These are phyloP conservation scores for Melipona beecheii DNA, from an alignment of 2,888 invertebrate genomes.

Conservation along the genomic window DNA sequence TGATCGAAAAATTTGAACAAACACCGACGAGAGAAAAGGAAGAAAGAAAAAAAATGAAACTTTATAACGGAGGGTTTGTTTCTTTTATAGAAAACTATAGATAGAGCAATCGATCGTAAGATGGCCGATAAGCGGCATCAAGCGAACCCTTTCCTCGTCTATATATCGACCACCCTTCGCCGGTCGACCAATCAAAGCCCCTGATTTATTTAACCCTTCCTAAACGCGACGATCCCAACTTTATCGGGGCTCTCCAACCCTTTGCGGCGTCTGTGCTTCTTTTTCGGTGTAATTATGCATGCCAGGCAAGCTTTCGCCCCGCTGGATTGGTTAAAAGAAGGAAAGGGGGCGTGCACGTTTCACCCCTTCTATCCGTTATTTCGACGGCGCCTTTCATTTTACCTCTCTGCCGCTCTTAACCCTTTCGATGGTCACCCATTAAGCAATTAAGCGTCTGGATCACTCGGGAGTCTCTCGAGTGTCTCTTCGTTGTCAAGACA, in stretches of 20 bases:
- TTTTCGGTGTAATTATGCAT: slow-evolving; percentile 77
- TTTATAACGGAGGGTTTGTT: background rate
- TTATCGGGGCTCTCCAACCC: slow-evolving; percentile 57
- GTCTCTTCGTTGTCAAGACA: no score
- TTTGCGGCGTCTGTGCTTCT: slow-evolving; percentile 74
- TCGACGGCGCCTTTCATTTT: slow-evolving; percentile 32
- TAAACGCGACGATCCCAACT: slow-evolving; percentile 44
- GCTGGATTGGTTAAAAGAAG: slow-evolving; percentile 74
- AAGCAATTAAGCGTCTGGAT: background rate
- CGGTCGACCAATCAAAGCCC: slow-evolving; percentile 75
- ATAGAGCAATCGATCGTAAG: slow-evolving; percentile 49
- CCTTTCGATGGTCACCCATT: slow-evolving; percentile 3
- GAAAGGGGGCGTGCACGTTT: slow-evolving; percentile 75
- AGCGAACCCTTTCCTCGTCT: slow-evolving; percentile 57
- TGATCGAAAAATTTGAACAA: background rate
- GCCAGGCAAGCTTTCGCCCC: slow-evolving; percentile 68
- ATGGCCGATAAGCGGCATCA: slow-evolving; percentile 62
- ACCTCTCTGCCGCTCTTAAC: slow-evolving; percentile 1
- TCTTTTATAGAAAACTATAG: background rate
- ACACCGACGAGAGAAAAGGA: background rate
- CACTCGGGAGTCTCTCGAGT: no score
- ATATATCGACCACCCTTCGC: slow-evolving; percentile 67
- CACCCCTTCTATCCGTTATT: slow-evolving; percentile 71
- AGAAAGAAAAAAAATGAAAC: background rate
- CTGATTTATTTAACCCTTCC: slow-evolving; percentile 80